Percentiles rank a stretch among this genome's conserved stretches.
Evolutionary conservation across 2,888 invertebrate species (phyloP).

Genomic region (Polymixis flavicincta): DNA sequence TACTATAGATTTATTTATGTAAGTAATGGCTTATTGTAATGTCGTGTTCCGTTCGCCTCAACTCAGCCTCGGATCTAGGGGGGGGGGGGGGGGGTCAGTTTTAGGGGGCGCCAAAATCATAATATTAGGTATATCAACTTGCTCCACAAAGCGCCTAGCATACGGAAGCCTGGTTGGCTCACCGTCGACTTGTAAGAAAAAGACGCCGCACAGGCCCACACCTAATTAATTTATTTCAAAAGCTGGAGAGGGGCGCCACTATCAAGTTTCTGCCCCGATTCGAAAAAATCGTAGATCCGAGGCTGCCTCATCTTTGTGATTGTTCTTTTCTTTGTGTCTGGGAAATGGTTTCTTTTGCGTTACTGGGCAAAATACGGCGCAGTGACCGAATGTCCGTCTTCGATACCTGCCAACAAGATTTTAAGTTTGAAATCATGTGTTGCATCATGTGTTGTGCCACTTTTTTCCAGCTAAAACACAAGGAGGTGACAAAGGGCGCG

Average conservation of each 20-base stretch:
- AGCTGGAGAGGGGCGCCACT: no score
- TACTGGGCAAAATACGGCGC: conserved; percentile 34
- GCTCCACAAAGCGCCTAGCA: no score
- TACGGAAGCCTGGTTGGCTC: no score
- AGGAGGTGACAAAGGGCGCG: background rate
- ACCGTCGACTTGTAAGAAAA: no score
- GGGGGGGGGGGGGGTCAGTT: no score
- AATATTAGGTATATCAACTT: no score
- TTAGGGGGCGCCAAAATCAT: no score
- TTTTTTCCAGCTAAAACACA: background rate
- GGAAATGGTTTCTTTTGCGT: background rate
- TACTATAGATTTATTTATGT: conserved; percentile 4
- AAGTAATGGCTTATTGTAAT: conserved; percentile 13
- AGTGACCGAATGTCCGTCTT: conserved; percentile 33
- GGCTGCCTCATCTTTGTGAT: background rate
- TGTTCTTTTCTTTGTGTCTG: background rate
- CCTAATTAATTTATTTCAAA: no score
- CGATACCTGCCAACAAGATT: background rate
- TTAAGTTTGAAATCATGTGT: background rate
- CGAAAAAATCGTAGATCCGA: no score
- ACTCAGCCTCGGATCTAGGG: no score
- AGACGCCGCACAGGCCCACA: no score
- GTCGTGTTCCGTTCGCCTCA: background rate
- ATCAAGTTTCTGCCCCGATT: no score
- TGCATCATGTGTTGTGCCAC: background rate